Conservation (phyloP, 2,888 invertebrate species). For the Acanthosepion pharaonis region DNA sequence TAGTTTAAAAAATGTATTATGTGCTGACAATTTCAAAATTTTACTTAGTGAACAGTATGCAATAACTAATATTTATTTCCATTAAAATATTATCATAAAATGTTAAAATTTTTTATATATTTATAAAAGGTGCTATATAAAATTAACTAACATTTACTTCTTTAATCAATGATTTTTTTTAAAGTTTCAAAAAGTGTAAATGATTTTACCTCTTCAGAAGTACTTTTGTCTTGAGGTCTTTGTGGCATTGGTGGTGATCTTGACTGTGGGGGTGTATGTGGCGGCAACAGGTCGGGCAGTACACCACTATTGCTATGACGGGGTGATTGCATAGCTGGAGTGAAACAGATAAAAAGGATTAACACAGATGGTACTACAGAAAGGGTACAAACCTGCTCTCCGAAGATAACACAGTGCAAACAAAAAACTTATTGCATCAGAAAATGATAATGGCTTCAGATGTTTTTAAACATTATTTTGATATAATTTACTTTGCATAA, state of each 20-base stretch:
- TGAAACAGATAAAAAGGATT: background rate
- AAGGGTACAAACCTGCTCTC: background rate
- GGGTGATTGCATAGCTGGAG: constrained; percentile 62
- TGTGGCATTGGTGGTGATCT: constrained; percentile 83
- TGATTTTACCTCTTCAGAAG: constrained; percentile 91
- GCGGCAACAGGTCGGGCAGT: constrained; percentile 94
- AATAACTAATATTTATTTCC: too few species aligned
- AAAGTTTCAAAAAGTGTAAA: constrained; percentile 34
- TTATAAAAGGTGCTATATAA: too few species aligned
- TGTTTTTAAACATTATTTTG: background rate
- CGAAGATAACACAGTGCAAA: background rate
- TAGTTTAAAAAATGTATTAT: too few species aligned
- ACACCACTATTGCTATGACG: constrained; percentile 82
- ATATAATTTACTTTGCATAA: background rate
- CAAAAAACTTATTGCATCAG: background rate
- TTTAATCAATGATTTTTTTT: background rate
- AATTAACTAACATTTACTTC: too few species aligned
- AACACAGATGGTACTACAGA: background rate
- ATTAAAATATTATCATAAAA: too few species aligned
- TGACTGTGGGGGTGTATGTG: constrained; percentile 72
- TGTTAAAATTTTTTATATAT: too few species aligned
- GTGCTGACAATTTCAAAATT: too few species aligned
- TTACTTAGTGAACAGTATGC: too few species aligned
- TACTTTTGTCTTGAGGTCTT: constrained; percentile 88
- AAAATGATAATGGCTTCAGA: background rate